Percentiles rank a stretch among this genome's conserved stretches.
Conservation (phyloP, 2,113 vertebrate genomes). For the Eretmochelys imbricata region DNA sequence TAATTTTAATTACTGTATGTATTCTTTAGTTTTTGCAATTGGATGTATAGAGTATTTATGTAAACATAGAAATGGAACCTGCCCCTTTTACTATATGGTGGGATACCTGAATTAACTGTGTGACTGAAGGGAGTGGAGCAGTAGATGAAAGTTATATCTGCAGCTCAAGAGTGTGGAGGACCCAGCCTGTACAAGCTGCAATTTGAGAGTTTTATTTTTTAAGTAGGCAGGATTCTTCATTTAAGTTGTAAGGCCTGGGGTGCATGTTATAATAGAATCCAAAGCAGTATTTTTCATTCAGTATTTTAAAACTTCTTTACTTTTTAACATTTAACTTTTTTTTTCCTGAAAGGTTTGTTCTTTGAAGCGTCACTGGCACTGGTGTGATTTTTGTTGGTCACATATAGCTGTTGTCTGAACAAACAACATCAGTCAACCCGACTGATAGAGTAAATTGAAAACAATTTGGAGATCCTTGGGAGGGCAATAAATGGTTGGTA, state of each 20-base stretch:
- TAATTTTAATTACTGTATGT: neutral
- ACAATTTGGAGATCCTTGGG: neutral
- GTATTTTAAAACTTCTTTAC: neutral
- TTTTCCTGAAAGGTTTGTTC: neutral
- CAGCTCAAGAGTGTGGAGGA: neutral
- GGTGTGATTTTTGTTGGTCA: neutral
- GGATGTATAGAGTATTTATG: neutral
- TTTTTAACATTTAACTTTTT: neutral
- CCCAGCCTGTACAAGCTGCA: no score
- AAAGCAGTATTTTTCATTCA: neutral
- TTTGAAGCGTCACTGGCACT: neutral
- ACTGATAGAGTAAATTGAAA: neutral
- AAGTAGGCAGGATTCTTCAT: neutral
- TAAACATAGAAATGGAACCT: neutral
- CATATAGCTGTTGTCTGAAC: fast-evolving
- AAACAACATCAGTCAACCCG: neutral
- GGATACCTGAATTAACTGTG: neutral
- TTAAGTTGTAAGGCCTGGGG: neutral
- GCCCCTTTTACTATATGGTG: neutral
- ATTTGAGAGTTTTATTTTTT: neutral
- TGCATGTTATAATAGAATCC: neutral
- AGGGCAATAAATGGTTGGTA: neutral
- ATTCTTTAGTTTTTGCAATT: neutral
- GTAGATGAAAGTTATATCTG: neutral
- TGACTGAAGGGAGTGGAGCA: neutral